A percentile compares a stretch with the other conserved stretches of the same genome.
These are phyloP conservation scores for Diarsia brunnea DNA, from an alignment of 2,888 invertebrate species.

Conservation along the genomic window DNA sequence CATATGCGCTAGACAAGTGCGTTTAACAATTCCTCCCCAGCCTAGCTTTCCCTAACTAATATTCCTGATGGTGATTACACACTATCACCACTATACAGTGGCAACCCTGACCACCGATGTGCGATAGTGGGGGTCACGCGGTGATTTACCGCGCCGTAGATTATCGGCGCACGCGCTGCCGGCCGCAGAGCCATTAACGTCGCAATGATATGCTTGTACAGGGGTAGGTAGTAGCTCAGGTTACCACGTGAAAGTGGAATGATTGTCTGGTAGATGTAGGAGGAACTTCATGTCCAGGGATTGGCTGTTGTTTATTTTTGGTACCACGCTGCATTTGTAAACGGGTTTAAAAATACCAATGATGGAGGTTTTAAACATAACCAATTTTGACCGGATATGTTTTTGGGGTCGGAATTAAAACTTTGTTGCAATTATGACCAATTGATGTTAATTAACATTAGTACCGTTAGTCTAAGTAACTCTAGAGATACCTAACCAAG, in stretches of 20 bases:
- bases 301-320: background rate
- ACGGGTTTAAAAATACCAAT: background rate
- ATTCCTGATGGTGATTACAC: conserved; percentile 14
- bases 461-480: background rate
- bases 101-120: conserved; percentile 72
- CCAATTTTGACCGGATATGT: background rate
- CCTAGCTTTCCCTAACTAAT: conserved; percentile 3
- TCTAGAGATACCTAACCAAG: background rate
- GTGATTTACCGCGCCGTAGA: conserved; percentile 80
- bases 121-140: conserved; percentile 76
- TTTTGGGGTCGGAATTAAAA: background rate
- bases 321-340: background rate
- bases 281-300: background rate
- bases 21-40: conserved; percentile 2
- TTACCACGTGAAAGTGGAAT: conserved; percentile 54
- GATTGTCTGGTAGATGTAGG: conserved; percentile 27
- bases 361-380: too few species aligned
- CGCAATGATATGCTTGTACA: conserved; percentile 56
- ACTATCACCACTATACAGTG: conserved; percentile 32
- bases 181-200: conserved; percentile 62
- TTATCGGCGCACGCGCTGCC: conserved; percentile 69
- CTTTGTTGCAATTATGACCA: background rate
- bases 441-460: background rate
- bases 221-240: conserved; percentile 46
- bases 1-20: background rate